phyloP scores from a whole-genome alignment of 2,797 vertebrate species.

The Petrocephalus sullivani region DNA sequence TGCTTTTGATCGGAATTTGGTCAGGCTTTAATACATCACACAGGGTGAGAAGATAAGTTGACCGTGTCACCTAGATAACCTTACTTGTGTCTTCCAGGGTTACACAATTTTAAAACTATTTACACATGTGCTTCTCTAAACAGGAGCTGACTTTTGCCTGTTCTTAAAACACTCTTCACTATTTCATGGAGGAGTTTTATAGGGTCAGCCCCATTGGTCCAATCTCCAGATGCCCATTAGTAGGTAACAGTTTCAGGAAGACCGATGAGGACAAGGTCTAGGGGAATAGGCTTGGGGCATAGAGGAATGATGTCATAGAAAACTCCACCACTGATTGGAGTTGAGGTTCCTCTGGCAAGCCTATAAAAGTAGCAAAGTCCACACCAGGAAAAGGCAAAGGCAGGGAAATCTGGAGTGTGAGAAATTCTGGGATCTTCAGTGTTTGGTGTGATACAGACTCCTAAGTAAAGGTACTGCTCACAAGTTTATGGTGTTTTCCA shows the following conservation, averaged over 20 bases:
- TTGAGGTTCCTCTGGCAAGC: constrained; percentile 67
- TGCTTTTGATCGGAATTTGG: background rate
- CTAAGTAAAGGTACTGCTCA: constrained; percentile 45
- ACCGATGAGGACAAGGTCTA: constrained; percentile 47
- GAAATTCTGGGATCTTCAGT: constrained; percentile 42
- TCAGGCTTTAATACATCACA: background rate
- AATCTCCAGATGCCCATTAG: constrained; percentile 43
- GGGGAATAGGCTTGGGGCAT: constrained; percentile 59
- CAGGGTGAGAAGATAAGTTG: background rate
- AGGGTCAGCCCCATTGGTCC: constrained; percentile 30
- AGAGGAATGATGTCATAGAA: constrained; percentile 82
- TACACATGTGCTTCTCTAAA: background rate
- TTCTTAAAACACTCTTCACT: constrained; percentile 22
- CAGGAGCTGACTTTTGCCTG: constrained; percentile 19
- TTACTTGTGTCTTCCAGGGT: background rate
- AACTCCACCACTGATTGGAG: constrained; percentile 76
- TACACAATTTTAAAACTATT: constrained; percentile 13
- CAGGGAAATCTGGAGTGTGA: constrained; percentile 41
- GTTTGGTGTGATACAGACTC: constrained; percentile 32
- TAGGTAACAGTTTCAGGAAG: constrained; percentile 53
- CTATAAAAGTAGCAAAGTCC: constrained; percentile 80
- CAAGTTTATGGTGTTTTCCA: background rate
- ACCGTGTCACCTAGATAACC: background rate
- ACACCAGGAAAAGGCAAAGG: constrained; percentile 53
- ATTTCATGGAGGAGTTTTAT: background rate